A percentile compares a stretch with the other conserved stretches of the same genome.
These are phyloP conservation scores for Drosophila bocqueti DNA, from an alignment of 1,140 invertebrate species.

Conservation along the genomic window DNA sequence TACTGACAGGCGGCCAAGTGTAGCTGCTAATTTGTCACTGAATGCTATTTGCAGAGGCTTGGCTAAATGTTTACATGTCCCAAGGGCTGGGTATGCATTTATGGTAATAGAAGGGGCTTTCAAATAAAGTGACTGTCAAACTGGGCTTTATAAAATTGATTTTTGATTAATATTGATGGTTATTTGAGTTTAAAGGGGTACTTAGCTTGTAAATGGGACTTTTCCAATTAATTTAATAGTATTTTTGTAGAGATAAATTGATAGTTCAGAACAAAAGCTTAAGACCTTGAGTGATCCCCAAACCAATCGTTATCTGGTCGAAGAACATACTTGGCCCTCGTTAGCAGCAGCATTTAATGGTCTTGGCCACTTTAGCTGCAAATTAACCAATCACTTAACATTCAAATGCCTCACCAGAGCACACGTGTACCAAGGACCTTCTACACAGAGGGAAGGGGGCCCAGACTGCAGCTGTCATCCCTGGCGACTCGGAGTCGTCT, in stretches of 20 bases:
- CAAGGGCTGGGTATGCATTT: constrained; percentile 1
- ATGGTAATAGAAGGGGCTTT: constrained; percentile 15
- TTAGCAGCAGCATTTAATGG: constrained; percentile 19
- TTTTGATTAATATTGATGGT: neutral
- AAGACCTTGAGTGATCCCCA: constrained; percentile 1
- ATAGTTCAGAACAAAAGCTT: neutral
- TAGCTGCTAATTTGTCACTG: constrained; percentile 48
- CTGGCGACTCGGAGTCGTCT: constrained; percentile 45
- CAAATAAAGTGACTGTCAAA: constrained; percentile 5
- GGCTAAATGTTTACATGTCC: constrained; percentile 22
- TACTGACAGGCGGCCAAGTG: constrained; percentile 53
- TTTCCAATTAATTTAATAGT: neutral
- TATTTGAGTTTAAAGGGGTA: too few species aligned
- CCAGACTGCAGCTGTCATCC: constrained; percentile 41
- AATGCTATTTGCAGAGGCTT: constrained; percentile 43
- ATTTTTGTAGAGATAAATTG: neutral
- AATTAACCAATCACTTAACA: constrained; percentile 80
- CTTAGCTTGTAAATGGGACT: neutral
- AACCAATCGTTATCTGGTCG: neutral
- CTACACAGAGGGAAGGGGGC: neutral
- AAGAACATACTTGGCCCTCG: constrained; percentile 2
- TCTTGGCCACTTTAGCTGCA: constrained; percentile 29
- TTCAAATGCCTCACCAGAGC: constrained; percentile 61
- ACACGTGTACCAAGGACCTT: constrained; percentile 40
- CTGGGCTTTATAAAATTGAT: neutral